Base-by-base conservation (phyloP, 2,888 invertebrate genomes). In the Leptogaster cylindrica region DNA sequence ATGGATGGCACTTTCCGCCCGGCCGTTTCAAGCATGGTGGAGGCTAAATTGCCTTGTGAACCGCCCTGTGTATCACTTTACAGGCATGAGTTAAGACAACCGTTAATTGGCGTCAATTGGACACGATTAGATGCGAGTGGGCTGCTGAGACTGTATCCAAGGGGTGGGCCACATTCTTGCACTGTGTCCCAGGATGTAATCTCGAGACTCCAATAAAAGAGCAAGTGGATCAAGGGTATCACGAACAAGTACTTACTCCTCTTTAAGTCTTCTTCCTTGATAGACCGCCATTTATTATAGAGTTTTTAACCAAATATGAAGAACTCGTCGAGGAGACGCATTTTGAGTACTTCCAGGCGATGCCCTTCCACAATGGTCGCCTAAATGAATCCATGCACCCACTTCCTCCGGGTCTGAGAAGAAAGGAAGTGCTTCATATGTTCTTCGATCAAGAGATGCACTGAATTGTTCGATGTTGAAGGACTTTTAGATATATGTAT, bases 41-140 rank as follows among this genome's bases (percentile, higher is more conserved):
- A 28, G 10, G 12, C 41, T 44, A 41, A 44, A 28, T 25, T 44
- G 36, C 28, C 27, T 14, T 25, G 27, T 6, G 61, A 61, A 27
- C 44, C 61, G 28, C 44, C 55, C 36, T 39, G 25, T 36, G 39
- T 55, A 44, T 61, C 61, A 27, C 16, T 44, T 16, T 27, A 41
- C 28, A 6, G 14, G 12, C 25, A 44, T 41, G 61, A 16, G 44
- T 44, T 61, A 61, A 61, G 61, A 61, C 61, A 61, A 61, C 61
- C 61, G n/a, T 65, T 50, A 65, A 65, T 50, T 65, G 64, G 50
- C 64, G 64, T 36, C 64, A 65, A 65, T 65, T 65, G 64, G 50
- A 20, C 39, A 20, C 64, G 64, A 65, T 65, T 50, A 65, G 48
- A 36, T 25, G 48, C 12, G 20, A 36, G 23, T 65, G 50, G 16